Percentiles rank a stretch among this genome's conserved stretches.
phyloP scores from a whole-genome alignment of 2,797 vertebrate species.

The Leontocebus nigricollis region DNA sequence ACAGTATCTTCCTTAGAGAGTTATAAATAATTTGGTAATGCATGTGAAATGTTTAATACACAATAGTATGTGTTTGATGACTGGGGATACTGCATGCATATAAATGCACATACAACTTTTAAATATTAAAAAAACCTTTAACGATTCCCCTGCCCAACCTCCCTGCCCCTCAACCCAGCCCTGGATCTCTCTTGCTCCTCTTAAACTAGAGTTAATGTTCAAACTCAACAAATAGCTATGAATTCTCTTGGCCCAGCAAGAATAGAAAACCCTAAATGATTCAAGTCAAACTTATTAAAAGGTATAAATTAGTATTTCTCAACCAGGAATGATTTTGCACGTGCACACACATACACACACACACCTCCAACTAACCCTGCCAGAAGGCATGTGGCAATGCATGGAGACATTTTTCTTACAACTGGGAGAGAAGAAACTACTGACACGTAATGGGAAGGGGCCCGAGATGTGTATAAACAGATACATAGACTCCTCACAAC shows the following conservation, averaged over 20 bases:
- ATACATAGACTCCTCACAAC: not conserved
- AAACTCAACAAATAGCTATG: not conserved
- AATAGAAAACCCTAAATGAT: conserved; percentile 12
- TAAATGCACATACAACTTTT: not conserved
- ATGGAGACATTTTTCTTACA: not conserved
- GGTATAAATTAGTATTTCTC: not conserved
- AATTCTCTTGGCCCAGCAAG: fast-evolving
- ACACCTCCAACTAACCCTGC: not conserved
- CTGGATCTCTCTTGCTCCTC: not conserved
- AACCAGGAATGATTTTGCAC: not conserved
- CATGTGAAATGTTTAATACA: not conserved
- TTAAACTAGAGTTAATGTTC: not conserved
- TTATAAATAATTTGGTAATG: not conserved
- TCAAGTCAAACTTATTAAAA: not conserved
- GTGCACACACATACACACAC: not conserved
- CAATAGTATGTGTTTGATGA: not conserved
- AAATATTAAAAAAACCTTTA: not conserved
- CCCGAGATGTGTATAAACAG: not conserved
- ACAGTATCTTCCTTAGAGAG: not conserved
- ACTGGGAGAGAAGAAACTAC: not conserved
- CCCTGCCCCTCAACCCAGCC: not conserved
- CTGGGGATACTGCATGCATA: not conserved
- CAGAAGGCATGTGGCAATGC: not conserved
- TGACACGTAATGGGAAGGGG: not conserved
- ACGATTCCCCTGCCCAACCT: not conserved